Evolutionary conservation across 2,113 vertebrate genomes (phyloP).

Genomic region (Brachyhypopomus gauderio): DNA sequence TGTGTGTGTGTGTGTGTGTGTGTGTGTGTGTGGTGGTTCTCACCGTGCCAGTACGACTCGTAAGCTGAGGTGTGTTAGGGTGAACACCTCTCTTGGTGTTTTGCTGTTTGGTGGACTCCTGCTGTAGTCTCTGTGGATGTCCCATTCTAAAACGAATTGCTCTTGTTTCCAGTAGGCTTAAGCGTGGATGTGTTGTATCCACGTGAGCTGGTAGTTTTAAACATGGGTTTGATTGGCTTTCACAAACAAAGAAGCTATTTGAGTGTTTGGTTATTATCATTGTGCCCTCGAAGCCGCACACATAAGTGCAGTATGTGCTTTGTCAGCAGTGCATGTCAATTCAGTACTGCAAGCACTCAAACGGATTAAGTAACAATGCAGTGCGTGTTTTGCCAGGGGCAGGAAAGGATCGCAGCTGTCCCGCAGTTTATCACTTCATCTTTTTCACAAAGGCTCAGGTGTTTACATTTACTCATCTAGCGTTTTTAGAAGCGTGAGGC

Average conservation of each 20-base stretch:
- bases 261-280: neutral
- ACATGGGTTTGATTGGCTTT: slow-evolving; percentile 16
- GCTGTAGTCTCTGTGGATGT: slow-evolving; percentile 66
- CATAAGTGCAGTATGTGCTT: neutral
- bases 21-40: slow-evolving; percentile 52
- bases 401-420: neutral
- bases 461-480: slow-evolving; percentile 2
- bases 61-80: slow-evolving; percentile 60
- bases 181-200: slow-evolving; percentile 5
- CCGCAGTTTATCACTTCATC: neutral
- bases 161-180: slow-evolving; percentile 12
- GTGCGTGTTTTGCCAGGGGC: too few species aligned
- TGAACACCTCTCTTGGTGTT: slow-evolving; percentile 62
- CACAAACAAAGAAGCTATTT: neutral
- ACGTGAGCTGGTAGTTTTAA: neutral
- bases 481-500: slow-evolving; percentile 18
- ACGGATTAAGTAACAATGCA: slow-evolving; percentile 5
- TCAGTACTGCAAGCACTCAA: slow-evolving; percentile 1
- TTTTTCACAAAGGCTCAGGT: slow-evolving; percentile 1
- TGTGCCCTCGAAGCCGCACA: neutral
- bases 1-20: too few species aligned
- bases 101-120: slow-evolving; percentile 62
- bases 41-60: slow-evolving; percentile 66
- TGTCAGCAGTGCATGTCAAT: slow-evolving; percentile 10
- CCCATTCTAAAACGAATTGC: slow-evolving; percentile 57